Percentiles rank a stretch among this genome's conserved stretches.
Conservation (phyloP, 2,888 invertebrate species). For the Thymelicus sylvestris region DNA sequence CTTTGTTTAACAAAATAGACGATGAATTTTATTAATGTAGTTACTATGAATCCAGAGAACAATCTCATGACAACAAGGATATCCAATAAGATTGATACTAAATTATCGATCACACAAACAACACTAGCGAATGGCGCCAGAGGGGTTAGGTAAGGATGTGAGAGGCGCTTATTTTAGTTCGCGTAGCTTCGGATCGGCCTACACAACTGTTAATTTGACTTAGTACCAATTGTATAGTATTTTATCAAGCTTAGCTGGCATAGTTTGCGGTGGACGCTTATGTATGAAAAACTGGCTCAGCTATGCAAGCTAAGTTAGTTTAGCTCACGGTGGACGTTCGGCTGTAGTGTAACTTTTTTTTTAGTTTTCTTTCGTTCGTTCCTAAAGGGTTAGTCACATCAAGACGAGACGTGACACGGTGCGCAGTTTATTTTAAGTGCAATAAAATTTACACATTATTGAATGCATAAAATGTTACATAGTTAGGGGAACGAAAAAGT, state of each 20-base stretch:
- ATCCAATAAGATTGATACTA: conserved; percentile 34
- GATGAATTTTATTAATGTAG: too few species aligned
- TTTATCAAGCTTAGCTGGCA: conserved; percentile 21
- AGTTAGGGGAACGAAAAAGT: too few species aligned
- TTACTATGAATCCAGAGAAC: conserved; percentile 18
- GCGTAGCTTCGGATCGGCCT: conserved; percentile 35
- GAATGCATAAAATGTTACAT: too few species aligned
- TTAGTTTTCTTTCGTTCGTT: too few species aligned
- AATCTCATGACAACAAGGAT: conserved; percentile 38
- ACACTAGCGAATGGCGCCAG: conserved; percentile 37
- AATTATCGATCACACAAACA: conserved; percentile 32
- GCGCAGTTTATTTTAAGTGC: too few species aligned
- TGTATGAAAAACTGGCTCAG: conserved; percentile 26
- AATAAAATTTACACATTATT: too few species aligned
- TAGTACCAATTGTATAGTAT: too few species aligned
- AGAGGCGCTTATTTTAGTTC: conserved; percentile 37
- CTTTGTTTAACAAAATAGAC: too few species aligned
- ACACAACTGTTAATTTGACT: conserved; percentile 35
- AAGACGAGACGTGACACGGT: too few species aligned
- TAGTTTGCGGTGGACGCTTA: conserved; percentile 25
- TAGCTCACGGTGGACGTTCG: conserved; percentile 22
- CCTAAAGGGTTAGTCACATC: too few species aligned
- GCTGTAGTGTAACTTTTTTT: neutral
- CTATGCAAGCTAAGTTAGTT: conserved; percentile 19
- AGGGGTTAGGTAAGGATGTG: conserved; percentile 36